phyloP scores from a whole-genome alignment of 2,888 invertebrate species.

The Dicyrtomina minuta region DNA sequence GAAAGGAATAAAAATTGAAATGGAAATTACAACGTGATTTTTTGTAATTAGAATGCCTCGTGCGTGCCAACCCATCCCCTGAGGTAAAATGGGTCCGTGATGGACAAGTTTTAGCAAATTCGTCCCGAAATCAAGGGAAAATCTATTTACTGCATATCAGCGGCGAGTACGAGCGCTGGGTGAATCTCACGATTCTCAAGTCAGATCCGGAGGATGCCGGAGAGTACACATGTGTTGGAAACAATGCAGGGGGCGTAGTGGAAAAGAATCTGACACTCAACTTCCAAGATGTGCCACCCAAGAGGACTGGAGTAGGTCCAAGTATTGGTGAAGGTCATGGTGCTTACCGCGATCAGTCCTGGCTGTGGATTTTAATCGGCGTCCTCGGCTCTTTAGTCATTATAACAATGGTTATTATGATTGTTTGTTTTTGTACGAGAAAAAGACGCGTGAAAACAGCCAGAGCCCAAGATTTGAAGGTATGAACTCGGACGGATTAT shows the following conservation, averaged over 20 bases:
- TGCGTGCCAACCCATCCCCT: slow-evolving; percentile 67
- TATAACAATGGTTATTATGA: slow-evolving; percentile 37
- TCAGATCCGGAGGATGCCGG: slow-evolving; percentile 80
- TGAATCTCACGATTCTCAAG: slow-evolving; percentile 78
- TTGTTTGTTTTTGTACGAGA: slow-evolving; percentile 44
- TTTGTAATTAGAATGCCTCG: slow-evolving; percentile 66
- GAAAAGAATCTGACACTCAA: slow-evolving; percentile 72
- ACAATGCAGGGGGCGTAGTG: slow-evolving; percentile 74
- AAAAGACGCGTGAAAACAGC: slow-evolving; percentile 41
- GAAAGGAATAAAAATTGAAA: no score
- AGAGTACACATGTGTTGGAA: slow-evolving; percentile 78
- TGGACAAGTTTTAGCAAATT: slow-evolving; percentile 58
- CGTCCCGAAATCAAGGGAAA: slow-evolving; percentile 43
- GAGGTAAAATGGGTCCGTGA: slow-evolving; percentile 70
- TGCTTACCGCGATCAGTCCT: slow-evolving; percentile 36
- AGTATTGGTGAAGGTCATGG: slow-evolving; percentile 41
- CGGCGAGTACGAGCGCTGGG: slow-evolving; percentile 64
- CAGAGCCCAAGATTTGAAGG: slow-evolving; percentile 47
- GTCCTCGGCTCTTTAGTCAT: slow-evolving; percentile 35
- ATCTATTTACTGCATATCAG: slow-evolving; percentile 46
- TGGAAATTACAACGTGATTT: not conserved
- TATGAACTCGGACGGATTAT: slow-evolving; percentile 19
- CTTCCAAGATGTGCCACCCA: slow-evolving; percentile 55
- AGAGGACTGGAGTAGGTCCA: slow-evolving; percentile 40
- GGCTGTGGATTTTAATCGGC: slow-evolving; percentile 45